Base-by-base conservation (phyloP, 2,888 invertebrate genomes). In the Heliconius hortense region DNA sequence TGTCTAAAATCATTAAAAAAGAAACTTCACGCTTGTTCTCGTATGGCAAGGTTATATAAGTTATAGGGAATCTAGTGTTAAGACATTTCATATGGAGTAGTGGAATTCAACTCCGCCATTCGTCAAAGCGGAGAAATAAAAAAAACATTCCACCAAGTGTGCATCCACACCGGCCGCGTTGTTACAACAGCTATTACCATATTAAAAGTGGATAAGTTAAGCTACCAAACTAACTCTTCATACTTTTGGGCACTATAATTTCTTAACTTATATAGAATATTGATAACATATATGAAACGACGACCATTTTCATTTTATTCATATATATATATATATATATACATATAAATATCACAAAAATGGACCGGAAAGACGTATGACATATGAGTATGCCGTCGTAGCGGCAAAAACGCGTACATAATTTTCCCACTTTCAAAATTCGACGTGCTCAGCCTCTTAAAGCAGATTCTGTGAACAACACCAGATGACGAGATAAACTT, bases 401-500 rank as follows among this genome's bases (percentile, higher is more conserved):
- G 21, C 60, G 67, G 53, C 76, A 76, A 77, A 78, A 78, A 78
- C 74, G 74, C 74, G 72, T 78, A 78, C 77, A 77, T 79, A 75
- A 78, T 76, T 79, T 79, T 79, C 71, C 68, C 78, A 74, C 72
- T 77, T 76, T 77, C 79, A 75, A 78, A 79, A 75, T 60, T 56
- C 24, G 73, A 79, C 80, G 79, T 78, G 80, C 21, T 72, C 73
- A 35, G 80, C 72, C 66, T 78, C 26, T 63, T 67, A 78, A 80
- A 76, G 72, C 64, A 62, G 63, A 76, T 77, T 77, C 76, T 76
- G 72, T 73, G 78, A 79, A 77, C 53, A 73, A 74, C 75, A 76
- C 76, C 77, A 66, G 78, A 79, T 79, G 68, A 13, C 62, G 56
- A 77, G 78, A 79, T 79, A 79, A 78, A 72, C 67, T 48, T 74